Percentiles rank a stretch among this genome's conserved stretches.
Evolutionary conservation across 2,888 invertebrate species (phyloP).

Genomic region (Matsumyia berberina): DNA sequence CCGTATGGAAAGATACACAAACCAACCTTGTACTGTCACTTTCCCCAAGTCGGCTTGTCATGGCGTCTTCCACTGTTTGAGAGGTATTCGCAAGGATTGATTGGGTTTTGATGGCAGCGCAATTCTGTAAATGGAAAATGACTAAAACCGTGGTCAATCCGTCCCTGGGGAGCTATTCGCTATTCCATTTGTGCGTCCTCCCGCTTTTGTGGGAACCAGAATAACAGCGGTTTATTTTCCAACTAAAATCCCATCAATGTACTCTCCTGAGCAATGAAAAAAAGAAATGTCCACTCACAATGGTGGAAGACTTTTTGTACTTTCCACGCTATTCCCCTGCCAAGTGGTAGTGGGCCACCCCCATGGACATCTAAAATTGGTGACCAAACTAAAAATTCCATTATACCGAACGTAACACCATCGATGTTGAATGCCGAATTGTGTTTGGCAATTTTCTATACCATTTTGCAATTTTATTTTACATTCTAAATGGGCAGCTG

Average conservation of each 20-base stretch:
- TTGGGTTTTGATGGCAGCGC: no score
- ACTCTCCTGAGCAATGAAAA: neutral
- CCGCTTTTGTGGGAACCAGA: slow-evolving; percentile 9
- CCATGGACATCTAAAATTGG: slow-evolving; percentile 41
- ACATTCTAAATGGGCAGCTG: slow-evolving; percentile 65
- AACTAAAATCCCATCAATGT: slow-evolving; percentile 51
- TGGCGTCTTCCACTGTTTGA: no score
- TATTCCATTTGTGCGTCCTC: slow-evolving; percentile 23
- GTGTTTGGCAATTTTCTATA: slow-evolving; percentile 59
- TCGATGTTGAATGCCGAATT: slow-evolving; percentile 60
- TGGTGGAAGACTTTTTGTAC: slow-evolving; percentile 21
- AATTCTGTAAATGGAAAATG: no score
- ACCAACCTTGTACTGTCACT: no score
- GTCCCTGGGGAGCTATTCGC: slow-evolving; percentile 25
- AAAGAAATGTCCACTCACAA: slow-evolving; percentile 18
- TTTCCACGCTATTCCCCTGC: slow-evolving; percentile 29
- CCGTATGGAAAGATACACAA: no score
- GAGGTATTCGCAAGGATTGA: no score
- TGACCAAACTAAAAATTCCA: slow-evolving; percentile 69
- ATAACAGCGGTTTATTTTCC: slow-evolving; percentile 34
- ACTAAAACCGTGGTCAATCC: no score
- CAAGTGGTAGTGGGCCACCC: slow-evolving; percentile 7
- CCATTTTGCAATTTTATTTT: slow-evolving; percentile 69
- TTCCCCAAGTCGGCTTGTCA: no score
- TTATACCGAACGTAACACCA: slow-evolving; percentile 52